These are phyloP conservation scores for Stegodyphus mimosarum DNA, from an alignment of 1,140 invertebrate genomes.

Conservation along the genomic window DNA sequence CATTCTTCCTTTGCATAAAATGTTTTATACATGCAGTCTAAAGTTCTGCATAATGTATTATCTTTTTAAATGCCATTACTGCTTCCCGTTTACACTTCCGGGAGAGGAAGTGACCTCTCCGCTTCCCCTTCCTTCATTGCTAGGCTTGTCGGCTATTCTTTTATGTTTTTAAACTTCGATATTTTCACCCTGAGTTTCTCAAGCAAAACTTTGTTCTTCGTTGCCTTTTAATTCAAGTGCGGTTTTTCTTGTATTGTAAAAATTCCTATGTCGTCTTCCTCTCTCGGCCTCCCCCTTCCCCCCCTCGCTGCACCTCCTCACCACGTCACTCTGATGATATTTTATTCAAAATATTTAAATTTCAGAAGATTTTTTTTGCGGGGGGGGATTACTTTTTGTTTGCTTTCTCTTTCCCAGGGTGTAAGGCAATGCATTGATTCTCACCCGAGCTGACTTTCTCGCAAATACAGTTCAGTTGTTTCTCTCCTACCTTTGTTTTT, in stretches of 20 bases:
- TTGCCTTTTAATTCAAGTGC: not conserved
- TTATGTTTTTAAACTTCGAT: not conserved
- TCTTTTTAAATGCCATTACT: constrained; percentile 60
- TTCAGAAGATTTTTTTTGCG: too few relatives aligned
- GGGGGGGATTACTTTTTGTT: too few relatives aligned
- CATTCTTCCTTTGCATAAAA: constrained; percentile 37
- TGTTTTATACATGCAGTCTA: constrained; percentile 49
- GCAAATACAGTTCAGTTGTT: too few relatives aligned
- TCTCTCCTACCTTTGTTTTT: too few relatives aligned
- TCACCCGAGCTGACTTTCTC: too few relatives aligned
- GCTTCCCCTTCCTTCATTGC: not conserved
- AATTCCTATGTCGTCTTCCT: not conserved
- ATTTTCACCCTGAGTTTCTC: not conserved
- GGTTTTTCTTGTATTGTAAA: not conserved
- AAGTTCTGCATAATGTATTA: constrained; percentile 57
- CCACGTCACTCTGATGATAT: too few relatives aligned
- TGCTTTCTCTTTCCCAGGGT: too few relatives aligned
- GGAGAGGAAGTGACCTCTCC: not conserved
- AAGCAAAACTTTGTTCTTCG: not conserved
- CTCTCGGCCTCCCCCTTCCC: not conserved
- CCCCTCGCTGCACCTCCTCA: too few relatives aligned
- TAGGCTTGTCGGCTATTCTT: not conserved
- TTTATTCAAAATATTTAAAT: too few relatives aligned
- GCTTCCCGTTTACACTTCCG: constrained; percentile 51
- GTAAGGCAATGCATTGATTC: too few relatives aligned